Evolutionary conservation across 2,888 invertebrate genomes (phyloP), one percentile per base, ranked within the genome.

Genomic region (Andricus curvator): DNA sequence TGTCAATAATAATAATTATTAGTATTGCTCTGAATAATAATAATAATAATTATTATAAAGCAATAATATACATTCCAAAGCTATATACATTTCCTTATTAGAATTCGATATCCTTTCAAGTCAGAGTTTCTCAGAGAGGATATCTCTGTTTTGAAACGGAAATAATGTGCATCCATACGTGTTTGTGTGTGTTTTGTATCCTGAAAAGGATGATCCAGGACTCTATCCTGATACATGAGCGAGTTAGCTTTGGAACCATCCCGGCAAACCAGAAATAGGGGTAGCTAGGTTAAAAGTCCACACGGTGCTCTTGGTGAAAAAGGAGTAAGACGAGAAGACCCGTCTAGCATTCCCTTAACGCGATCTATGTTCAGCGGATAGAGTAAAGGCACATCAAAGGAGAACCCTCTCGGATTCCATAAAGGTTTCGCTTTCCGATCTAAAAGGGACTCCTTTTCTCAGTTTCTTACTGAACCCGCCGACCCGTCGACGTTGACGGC

Each of bases 381-480:
- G 33, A 80, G 74, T 60, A 78, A 70, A 74, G 29, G 62, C 77
- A 76, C 78, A 82, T 82, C 82, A 82, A 82, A 80, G 80, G 77
- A n/a, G 51, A 74, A 11, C 56, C 51, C 29, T 74, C 70, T 74
- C 29, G 11, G 51, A 74, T 56, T 33, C 51, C 33, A 51, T 74
- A 29, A 74, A 74, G 70, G 70, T 51, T 74, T 74, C 56, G 33
- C 33, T 74, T 56, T 74, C 70, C n/a, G 48, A 74, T 51, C 56
- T 74, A 74, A 74, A 74, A 56, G 51, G 44, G 70, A 56, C 70
- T 74, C 51, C 51, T 74, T 80, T 66, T 80, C 78, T 67, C 62
- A 82, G 67, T 78, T 48, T 33, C 33, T 65, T 60, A 78, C 65
- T 77, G n/a, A 13, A 22, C 37, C 68, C 22, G 56, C 8, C 37